Conservation (phyloP, 2,888 invertebrate genomes). For the Meta bourneti region DNA sequence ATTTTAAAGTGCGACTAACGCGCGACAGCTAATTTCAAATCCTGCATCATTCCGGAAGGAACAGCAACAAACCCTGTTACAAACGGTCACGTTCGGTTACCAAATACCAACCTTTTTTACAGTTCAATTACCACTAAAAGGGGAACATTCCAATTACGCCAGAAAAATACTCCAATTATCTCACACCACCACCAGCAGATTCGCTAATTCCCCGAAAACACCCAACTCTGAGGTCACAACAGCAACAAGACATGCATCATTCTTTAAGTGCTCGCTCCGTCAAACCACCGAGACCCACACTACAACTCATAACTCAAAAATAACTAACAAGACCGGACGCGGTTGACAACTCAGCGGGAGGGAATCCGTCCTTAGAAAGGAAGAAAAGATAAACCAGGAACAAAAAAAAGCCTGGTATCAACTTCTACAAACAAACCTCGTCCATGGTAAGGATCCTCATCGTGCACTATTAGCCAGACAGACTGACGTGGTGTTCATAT, state of each 20-base stretch:
- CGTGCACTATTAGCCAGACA: slow-evolving; percentile 45
- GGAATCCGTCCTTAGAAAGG: background rate
- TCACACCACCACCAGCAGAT: background rate
- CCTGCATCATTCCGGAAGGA: background rate
- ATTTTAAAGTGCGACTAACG: no score
- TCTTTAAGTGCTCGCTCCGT: background rate
- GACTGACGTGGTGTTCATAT: slow-evolving; percentile 20
- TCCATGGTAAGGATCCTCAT: slow-evolving; percentile 10
- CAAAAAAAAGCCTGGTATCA: background rate
- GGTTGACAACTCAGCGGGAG: slow-evolving; percentile 45
- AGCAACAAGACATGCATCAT: slow-evolving; percentile 1
- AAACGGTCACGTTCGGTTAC: no score
- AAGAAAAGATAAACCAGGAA: slow-evolving; percentile 6
- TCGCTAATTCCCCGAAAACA: slow-evolving; percentile 2
- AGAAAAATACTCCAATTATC: background rate
- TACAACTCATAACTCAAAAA: background rate
- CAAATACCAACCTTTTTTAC: background rate
- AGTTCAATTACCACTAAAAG: background rate
- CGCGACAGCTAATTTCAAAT: no score
- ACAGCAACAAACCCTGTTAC: background rate
- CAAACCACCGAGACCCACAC: background rate
- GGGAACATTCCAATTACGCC: background rate
- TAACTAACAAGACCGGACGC: slow-evolving; percentile 52
- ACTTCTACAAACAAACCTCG: slow-evolving; percentile 38
- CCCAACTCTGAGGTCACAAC: background rate